Conservation (phyloP, 1,140 invertebrate species). For the Zaprionus kolodkinae region DNA sequence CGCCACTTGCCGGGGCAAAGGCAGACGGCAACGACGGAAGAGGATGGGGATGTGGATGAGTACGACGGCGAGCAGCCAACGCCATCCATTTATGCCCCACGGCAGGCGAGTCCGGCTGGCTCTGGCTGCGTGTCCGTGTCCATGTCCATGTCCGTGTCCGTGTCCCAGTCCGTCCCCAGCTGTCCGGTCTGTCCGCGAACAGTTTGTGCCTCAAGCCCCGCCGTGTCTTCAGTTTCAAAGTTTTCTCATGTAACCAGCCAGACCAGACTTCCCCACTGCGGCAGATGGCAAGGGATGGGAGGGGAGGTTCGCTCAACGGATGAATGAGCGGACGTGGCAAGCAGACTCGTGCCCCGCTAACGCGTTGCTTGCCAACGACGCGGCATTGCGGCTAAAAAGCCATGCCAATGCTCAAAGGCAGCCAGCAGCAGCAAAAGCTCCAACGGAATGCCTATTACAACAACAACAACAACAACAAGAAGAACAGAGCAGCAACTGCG, state of each 20-base stretch:
- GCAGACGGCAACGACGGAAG: not conserved
- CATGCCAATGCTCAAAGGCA: constrained; percentile 69
- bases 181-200: constrained; percentile 57
- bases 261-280: not conserved
- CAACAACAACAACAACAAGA: constrained; percentile 42
- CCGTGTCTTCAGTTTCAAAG: constrained; percentile 81
- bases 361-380: constrained; percentile 51
- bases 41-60: constrained; percentile 21
- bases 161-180: constrained; percentile 48
- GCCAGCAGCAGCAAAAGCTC: constrained; percentile 53
- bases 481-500: constrained; percentile 61
- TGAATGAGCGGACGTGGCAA: constrained; percentile 75
- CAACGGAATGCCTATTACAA: constrained; percentile 69
- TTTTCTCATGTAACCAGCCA: constrained; percentile 77
- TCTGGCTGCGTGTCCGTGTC: constrained; percentile 34
- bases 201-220: constrained; percentile 63
- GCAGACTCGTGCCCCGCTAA: constrained; percentile 39
- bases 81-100: constrained; percentile 58
- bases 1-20: constrained; percentile 58
- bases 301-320: constrained; percentile 55
- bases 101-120: constrained; percentile 24
- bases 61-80: constrained; percentile 50
- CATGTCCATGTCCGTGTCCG: constrained; percentile 59
- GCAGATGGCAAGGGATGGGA: not conserved
- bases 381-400: constrained; percentile 80